Percentiles rank a stretch among this genome's conserved stretches.
Conservation (phyloP, 2,113 vertebrate genomes). For the Nanger granti region DNA sequence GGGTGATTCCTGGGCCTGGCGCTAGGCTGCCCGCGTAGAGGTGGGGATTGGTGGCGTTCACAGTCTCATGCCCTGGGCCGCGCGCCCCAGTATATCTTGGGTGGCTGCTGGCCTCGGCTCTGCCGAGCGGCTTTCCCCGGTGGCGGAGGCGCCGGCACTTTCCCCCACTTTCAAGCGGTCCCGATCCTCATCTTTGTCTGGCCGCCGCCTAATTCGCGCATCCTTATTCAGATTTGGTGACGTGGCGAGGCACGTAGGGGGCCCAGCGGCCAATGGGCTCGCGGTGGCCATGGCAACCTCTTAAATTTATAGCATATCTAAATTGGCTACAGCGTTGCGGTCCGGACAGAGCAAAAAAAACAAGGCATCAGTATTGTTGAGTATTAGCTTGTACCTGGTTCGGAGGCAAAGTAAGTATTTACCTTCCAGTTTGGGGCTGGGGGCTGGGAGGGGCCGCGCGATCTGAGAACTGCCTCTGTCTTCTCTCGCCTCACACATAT, state of each 20-base stretch:
- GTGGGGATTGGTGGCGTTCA: slow-evolving; percentile 16
- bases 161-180: slow-evolving; percentile 86
- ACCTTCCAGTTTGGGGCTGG: slow-evolving; percentile 63
- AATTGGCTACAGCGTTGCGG: slow-evolving; percentile 83
- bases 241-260: slow-evolving; percentile 82
- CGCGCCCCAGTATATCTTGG: slow-evolving; percentile 47
- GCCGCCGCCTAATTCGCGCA: slow-evolving; percentile 88
- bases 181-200: slow-evolving; percentile 91
- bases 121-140: slow-evolving; percentile 59
- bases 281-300: slow-evolving; percentile 89
- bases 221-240: slow-evolving; percentile 94
- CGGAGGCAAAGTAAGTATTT: slow-evolving; percentile 77
- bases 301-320: slow-evolving; percentile 92
- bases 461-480: neutral
- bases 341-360: slow-evolving; percentile 82
- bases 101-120: slow-evolving; percentile 33
- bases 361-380: slow-evolving; percentile 81
- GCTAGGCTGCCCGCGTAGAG: neutral
- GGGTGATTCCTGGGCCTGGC: slow-evolving; percentile 32
- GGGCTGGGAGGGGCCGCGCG: slow-evolving; percentile 36
- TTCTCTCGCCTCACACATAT: neutral
- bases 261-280: slow-evolving; percentile 83
- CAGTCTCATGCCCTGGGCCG: slow-evolving; percentile 52
- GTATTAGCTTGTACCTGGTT: slow-evolving; percentile 79
- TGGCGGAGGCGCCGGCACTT: slow-evolving; percentile 78